Percentiles rank a stretch among this genome's conserved stretches.
Conservation (phyloP, 2,888 invertebrate genomes). For the Auanema freiburgensis region DNA sequence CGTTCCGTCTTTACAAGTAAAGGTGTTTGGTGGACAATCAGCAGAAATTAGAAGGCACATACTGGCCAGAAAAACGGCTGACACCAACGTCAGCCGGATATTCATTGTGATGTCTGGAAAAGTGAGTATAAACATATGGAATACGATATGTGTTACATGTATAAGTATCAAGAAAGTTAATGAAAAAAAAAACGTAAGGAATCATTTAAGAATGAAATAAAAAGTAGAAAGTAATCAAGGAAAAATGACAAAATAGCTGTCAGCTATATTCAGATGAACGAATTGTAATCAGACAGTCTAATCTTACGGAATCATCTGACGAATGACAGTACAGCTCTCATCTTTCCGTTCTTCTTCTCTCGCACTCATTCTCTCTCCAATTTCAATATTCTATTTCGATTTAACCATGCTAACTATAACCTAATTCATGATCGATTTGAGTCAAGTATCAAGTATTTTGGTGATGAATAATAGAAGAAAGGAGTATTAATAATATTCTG, state of each 20-base stretch:
- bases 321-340: no score
- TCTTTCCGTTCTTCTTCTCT: no score
- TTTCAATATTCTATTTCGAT: no score
- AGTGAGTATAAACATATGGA: neutral
- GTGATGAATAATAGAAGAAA: no score
- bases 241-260: neutral
- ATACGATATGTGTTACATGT: neutral
- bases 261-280: no score
- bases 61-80: constrained; percentile 19
- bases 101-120: neutral
- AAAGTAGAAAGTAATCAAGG: neutral
- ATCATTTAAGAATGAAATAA: neutral
- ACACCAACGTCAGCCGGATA: constrained; percentile 25
- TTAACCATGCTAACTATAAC: no score
- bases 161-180: neutral
- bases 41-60: constrained; percentile 14
- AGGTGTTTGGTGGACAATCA: constrained; percentile 52
- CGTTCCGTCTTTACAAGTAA: constrained; percentile 54
- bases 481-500: no score
- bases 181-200: neutral
- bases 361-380: no score
- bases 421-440: no score
- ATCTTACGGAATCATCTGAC: no score
- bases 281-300: no score
- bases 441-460: no score